Evolutionary conservation across 2,888 invertebrate genomes (phyloP).

Genomic region (Ophonus ardosiacus): DNA sequence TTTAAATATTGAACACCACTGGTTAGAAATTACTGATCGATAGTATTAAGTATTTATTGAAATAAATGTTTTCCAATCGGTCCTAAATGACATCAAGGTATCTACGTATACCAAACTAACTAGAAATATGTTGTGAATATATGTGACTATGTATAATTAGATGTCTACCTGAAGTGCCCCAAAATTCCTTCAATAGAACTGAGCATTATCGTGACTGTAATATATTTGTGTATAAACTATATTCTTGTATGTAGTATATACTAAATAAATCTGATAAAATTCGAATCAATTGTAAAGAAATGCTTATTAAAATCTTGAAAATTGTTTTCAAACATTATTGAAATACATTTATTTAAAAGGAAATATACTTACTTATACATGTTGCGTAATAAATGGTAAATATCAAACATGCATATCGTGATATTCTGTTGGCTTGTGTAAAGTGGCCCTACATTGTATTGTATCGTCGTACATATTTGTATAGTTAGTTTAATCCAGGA

Average conservation of each 20-base stretch:
- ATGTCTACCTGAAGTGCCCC: constrained; percentile 54
- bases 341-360: background rate
- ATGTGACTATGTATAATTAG: constrained; percentile 23
- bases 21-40: background rate
- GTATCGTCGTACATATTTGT: constrained; percentile 41
- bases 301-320: constrained; percentile 2
- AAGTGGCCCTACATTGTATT: constrained; percentile 17
- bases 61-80: constrained; percentile 16
- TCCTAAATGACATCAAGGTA: constrained; percentile 25
- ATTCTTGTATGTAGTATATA: constrained; percentile 33
- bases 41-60: background rate
- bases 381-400: constrained; percentile 28
- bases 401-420: constrained; percentile 44
- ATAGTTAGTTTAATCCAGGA: constrained; percentile 38
- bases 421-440: constrained; percentile 49
- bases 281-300: constrained; percentile 1
- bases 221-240: constrained; percentile 26
- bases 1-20: background rate
- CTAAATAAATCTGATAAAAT: background rate
- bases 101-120: background rate
- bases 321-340: background rate
- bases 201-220: constrained; percentile 32
- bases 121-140: constrained; percentile 37
- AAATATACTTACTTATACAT: constrained; percentile 20
- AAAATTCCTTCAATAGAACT: constrained; percentile 33